Conservation (phyloP, 2,888 invertebrate genomes). For the Limenitis camilla region DNA sequence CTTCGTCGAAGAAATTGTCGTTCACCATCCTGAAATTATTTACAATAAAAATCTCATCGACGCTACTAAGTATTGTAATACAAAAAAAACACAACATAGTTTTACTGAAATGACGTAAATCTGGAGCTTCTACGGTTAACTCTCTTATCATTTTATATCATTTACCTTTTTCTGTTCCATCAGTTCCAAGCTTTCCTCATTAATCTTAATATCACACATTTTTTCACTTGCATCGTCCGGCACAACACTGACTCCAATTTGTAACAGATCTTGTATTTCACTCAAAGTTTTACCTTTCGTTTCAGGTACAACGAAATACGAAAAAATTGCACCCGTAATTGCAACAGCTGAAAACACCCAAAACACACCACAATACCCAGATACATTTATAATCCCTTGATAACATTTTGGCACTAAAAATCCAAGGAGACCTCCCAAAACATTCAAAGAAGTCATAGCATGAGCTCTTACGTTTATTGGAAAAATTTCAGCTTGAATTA, state of each 20-base stretch:
- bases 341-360: constrained; percentile 59
- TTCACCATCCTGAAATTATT: too few relatives aligned
- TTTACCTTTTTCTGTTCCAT: constrained; percentile 6
- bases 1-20: too few relatives aligned
- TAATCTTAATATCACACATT: constrained; percentile 3
- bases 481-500: constrained; percentile 69
- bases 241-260: constrained; percentile 45
- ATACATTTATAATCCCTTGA: constrained; percentile 58
- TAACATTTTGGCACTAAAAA: constrained; percentile 67
- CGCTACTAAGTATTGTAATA: too few relatives aligned
- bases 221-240: constrained; percentile 21
- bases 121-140: too few relatives aligned
- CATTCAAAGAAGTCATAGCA: constrained; percentile 61
- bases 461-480: constrained; percentile 72
- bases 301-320: constrained; percentile 68
- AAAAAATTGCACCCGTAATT: constrained; percentile 62
- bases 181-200: constrained; percentile 9
- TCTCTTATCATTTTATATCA: constrained; percentile 4
- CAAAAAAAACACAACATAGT: too few relatives aligned
- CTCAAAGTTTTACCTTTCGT: constrained; percentile 72
- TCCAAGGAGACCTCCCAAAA: constrained; percentile 61
- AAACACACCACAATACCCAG: constrained; percentile 65
- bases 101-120: too few relatives aligned
- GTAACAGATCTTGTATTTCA: constrained; percentile 70
- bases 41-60: too few relatives aligned